phyloP scores from a whole-genome alignment of 2,113 vertebrate genomes.

The Peromyscus leucopus region DNA sequence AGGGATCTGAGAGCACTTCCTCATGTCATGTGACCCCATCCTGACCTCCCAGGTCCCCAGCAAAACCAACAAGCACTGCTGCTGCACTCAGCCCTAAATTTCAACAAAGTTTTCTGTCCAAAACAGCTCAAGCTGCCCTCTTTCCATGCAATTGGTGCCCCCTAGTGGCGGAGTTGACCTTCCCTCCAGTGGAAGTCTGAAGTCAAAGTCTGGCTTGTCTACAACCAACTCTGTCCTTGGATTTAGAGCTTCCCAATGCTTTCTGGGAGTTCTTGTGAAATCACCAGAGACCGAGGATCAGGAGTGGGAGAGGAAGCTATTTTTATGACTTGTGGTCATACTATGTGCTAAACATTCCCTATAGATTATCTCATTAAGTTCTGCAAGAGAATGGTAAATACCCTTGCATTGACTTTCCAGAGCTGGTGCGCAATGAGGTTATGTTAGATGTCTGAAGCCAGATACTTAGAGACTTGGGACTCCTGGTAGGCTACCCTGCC shows the following conservation, averaged over 20 bases:
- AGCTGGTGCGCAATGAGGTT: not conserved
- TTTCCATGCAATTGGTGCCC: constrained; percentile 68
- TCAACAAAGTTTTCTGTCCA: not conserved
- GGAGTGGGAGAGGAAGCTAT: not conserved
- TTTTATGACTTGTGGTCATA: not conserved
- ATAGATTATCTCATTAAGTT: not conserved
- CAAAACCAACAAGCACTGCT: not conserved
- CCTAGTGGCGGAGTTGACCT: constrained; percentile 55
- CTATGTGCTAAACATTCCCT: not conserved
- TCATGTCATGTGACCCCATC: not conserved
- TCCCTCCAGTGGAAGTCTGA: not conserved
- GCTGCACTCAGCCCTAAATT: not conserved
- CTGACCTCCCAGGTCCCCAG: not conserved
- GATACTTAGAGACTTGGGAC: not conserved
- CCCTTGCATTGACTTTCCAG: not conserved
- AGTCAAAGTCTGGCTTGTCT: not conserved
- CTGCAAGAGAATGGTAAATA: not conserved
- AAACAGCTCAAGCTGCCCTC: not conserved
- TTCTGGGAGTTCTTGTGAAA: not conserved
- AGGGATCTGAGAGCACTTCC: not conserved
- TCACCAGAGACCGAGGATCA: not conserved
- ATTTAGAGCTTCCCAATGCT: not conserved
- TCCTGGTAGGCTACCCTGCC: not conserved
- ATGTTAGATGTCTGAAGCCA: not conserved
- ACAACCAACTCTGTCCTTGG: accelerated